Base-by-base conservation (phyloP, 2,888 invertebrate genomes). In the Mesorhabditis spiculigera region DNA sequence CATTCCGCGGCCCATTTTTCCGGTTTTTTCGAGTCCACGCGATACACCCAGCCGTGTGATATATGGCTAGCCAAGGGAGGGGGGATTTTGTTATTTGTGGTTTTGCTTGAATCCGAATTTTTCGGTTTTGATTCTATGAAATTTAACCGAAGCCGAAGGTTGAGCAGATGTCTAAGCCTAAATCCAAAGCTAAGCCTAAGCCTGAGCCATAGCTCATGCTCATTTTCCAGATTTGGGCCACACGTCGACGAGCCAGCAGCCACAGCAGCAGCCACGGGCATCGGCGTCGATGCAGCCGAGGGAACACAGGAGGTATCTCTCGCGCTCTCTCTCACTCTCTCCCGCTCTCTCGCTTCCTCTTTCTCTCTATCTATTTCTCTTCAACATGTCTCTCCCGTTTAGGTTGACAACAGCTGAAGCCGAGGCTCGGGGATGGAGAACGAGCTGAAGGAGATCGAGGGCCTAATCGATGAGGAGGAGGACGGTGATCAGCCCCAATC, bases 381-480 rank as follows among this genome's bases (percentile, higher is more conserved):
- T 50, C 58, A 50, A 50, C 8, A 50, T 10, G 13, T 50, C 28
- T 50, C 63, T 8, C 8, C 28, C 63, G 16, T 8, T 10, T 8
- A 63, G 16, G 8, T 8, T n/a, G 16, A 10, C 63, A 63, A 28
- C 13, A 10, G n/a, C 13, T 63, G 8, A 8, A 28, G 16, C 8
- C 13, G 41, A 13, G n/a, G 8, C 13, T 63, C 63, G 16, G 8
- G 41, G 42, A 76, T 78, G 76, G 78, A 78, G 76, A 76, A 76
- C 45, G 72, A 73, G 73, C 73, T 78, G 45, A 76, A 76, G 66
- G 78, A 78, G 72, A 78, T 78, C 45, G 78, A 78, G 73, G 78
- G 63, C 6, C 41, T 63, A 28, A 8, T 63, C 6, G 63, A 63
- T 8, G 10, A 8, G 41, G 28, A 8, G 41, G 28, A 8, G 16